Evolutionary conservation across 2,888 invertebrate species (phyloP), one percentile per base, ranked within the genome.

Genomic region (Ectropis crepuscularia): DNA sequence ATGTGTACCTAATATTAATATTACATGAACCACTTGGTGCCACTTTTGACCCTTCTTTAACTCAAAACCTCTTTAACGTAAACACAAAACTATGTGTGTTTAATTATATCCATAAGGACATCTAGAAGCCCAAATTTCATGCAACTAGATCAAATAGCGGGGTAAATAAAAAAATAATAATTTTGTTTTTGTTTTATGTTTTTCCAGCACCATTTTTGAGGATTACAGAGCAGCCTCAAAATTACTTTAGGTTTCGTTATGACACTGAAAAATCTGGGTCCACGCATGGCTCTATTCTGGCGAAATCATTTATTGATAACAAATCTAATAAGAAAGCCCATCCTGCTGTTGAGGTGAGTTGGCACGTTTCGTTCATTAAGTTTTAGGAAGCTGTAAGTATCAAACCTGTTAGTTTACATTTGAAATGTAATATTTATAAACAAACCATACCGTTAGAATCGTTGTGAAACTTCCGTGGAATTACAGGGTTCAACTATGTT

Each of bases 181-280:
- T 7, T 41, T 41, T 41, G 16, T 7, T 47, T 47, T 12, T 6
- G 16, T 47, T 8, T 6, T 47, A n/a, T 28, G 6, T 39, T 10
- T n/a, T 47, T 55, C 5, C 47, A 55, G 55, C 12, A 10, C 55
- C 55, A 5, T 55, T 38, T 11, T 47, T 55, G 16, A 39, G 11
- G 10, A 60, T 53, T 7, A 47, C 8, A 9, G 55, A 55, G 12
- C 47, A 55, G 47, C 55, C 55, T 8, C 55, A 55, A 47, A 47
- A 12, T 0, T n/a, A 48, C 47, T 55, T 55, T 12, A 47, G 55
- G 28, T 55, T 55, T 9, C 12, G 55, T 28, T 55, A 55, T 55
- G 47, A 55, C 46, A 55, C 46, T 8, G 55, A 55, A 8, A 55
- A 55, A 11, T 55, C 55, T 5, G 39, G 47, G 7, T 47, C 55